Evolutionary conservation across 1,140 invertebrate genomes (phyloP), one percentile per base, ranked within the genome.

Genomic region (Apis cerana): DNA sequence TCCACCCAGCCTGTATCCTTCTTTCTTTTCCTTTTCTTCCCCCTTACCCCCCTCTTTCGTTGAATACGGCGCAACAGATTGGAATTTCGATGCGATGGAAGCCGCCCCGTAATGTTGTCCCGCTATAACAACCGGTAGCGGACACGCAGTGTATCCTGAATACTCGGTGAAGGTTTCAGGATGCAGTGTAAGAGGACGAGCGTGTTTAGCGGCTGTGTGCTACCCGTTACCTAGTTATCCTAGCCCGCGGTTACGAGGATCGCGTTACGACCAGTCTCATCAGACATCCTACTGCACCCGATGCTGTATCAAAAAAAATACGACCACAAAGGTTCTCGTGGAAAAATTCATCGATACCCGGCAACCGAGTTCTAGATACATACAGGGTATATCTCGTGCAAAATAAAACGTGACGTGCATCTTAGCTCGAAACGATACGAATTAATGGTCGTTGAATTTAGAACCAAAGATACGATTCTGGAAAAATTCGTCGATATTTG

Each of bases 181-280:
- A 85, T 75, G 86, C 85, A 67, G 75, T 65, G 82, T 75, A 86
- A 58, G 79, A 85, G 74, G 76, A 88, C 80, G 85, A 83, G 80
- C 88, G 87, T 87, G 89, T 91, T 92, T 92, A 91, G 88, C 88
- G 85, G 86, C 89, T 90, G 61, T 43, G 75, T 76, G 89, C 91
- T 93, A 92, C 90, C 92, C 91, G 92, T 93, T 93, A 93, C 92
- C 92, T 86, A 92, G 91, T 93, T 92, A 92, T 92, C 83, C 88
- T 88, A 88, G 90, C 89, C 86, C 90, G 90, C 88, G 90, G 91
- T 92, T 92, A 92, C 85, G 86, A 85, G 87, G 88, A 92, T 91
- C 90, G 88, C 88, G 89, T 93, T 92, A 89, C 91, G 89, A 91
- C 91, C 88, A 90, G 91, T 91, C 86, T 85, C 87, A 77, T 82